These are phyloP conservation scores for Campoletis sonorensis DNA, from an alignment of 1,140 invertebrate species.

Conservation along the genomic window DNA sequence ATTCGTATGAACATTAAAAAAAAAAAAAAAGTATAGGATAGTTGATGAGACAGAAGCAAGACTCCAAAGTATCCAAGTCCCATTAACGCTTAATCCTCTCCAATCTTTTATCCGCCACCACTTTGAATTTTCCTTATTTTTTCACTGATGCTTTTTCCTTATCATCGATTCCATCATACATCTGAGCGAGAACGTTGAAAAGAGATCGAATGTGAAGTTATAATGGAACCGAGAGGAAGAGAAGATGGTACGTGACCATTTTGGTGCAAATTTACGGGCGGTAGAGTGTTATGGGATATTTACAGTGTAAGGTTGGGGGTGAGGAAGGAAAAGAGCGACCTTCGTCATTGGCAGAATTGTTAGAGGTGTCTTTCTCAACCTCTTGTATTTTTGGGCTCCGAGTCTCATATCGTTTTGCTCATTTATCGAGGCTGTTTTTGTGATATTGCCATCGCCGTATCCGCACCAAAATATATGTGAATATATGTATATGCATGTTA, in stretches of 20 bases:
- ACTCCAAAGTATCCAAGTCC: too few relatives aligned
- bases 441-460: neutral
- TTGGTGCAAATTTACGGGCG: constrained; percentile 48
- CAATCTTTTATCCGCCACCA: neutral
- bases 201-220: neutral
- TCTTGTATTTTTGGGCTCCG: neutral
- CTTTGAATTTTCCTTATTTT: neutral
- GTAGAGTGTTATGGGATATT: neutral
- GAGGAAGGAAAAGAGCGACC: constrained; percentile 8
- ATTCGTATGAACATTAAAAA: neutral
- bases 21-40: neutral
- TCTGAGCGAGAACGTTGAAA: neutral
- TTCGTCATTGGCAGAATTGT: constrained; percentile 41
- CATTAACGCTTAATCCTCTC: too few relatives aligned
- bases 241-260: constrained; percentile 40
- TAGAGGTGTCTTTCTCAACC: constrained; percentile 3
- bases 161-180: neutral
- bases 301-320: neutral
- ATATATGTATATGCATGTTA: neutral
- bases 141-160: too few relatives aligned
- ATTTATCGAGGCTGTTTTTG: constrained; percentile 24
- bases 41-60: too few relatives aligned
- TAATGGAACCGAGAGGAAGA: neutral
- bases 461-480: neutral
- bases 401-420: neutral